phyloP scores from a whole-genome alignment of 2,888 invertebrate species.

The Drosophila ezoana region DNA sequence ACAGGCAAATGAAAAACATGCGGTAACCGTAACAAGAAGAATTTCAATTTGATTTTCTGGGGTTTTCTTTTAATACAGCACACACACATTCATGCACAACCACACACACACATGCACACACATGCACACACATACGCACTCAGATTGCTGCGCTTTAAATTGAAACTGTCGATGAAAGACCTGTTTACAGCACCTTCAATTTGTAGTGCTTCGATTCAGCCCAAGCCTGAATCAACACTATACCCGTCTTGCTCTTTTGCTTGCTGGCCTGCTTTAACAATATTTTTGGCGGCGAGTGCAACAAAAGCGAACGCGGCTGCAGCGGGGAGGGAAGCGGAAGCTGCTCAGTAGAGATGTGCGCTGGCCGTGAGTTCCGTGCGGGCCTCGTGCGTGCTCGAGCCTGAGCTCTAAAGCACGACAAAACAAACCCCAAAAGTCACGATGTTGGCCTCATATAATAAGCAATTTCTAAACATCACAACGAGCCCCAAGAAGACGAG shows the following conservation, averaged over 20 bases:
- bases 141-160: slow-evolving; percentile 30
- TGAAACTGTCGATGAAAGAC: slow-evolving; percentile 18
- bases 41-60: slow-evolving; percentile 40
- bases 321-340: neutral
- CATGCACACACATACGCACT: neutral
- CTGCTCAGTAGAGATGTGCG: too few relatives aligned
- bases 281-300: neutral
- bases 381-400: too few relatives aligned
- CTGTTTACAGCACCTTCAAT: slow-evolving; percentile 18
- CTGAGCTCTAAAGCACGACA: too few relatives aligned
- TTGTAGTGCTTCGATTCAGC: slow-evolving; percentile 9
- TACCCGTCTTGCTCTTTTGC: neutral
- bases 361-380: too few relatives aligned
- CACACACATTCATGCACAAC: neutral
- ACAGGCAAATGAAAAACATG: slow-evolving; percentile 24
- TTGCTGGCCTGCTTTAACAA: neutral
- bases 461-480: too few relatives aligned
- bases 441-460: too few relatives aligned
- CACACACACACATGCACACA: neutral
- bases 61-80: slow-evolving; percentile 11
- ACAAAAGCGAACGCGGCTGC: neutral
- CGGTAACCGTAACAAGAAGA: slow-evolving; percentile 26
- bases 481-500: too few relatives aligned
- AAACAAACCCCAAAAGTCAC: too few relatives aligned
- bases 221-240: slow-evolving; percentile 2